phyloP scores from a whole-genome alignment of 2,888 invertebrate species.

The Iselma pallidipennis region DNA sequence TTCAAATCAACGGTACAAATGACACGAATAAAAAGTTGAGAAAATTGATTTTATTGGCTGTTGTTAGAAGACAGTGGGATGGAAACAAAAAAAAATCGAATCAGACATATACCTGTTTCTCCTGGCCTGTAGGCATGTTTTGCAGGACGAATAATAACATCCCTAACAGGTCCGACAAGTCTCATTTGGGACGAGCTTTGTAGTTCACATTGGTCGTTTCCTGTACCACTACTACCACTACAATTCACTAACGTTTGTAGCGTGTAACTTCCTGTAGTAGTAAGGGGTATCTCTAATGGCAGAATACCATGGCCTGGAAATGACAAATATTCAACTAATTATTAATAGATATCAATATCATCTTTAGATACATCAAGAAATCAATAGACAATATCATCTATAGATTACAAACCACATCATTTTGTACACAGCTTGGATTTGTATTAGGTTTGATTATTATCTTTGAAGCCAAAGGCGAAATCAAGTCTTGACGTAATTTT shows the following conservation, averaged over 20 bases:
- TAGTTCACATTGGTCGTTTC: slow-evolving; percentile 59
- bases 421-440: too few relatives aligned
- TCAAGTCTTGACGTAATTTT: neutral
- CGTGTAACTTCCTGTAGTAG: slow-evolving; percentile 63
- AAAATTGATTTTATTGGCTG: slow-evolving; percentile 16
- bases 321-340: slow-evolving; percentile 21
- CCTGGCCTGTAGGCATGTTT: slow-evolving; percentile 66
- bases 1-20: too few relatives aligned
- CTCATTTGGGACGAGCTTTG: slow-evolving; percentile 65
- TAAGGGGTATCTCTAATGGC: slow-evolving; percentile 63
- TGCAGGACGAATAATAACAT: slow-evolving; percentile 67
- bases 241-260: slow-evolving; percentile 67
- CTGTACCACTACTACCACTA: slow-evolving; percentile 42
- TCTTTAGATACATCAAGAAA: too few relatives aligned
- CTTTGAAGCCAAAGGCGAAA: neutral
- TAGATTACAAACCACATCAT: too few relatives aligned
- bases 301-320: slow-evolving; percentile 67
- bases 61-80: neutral
- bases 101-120: slow-evolving; percentile 59
- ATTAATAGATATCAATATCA: too few relatives aligned
- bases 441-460: too few relatives aligned
- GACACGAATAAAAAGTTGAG: slow-evolving; percentile 15
- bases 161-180: slow-evolving; percentile 66
- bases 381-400: too few relatives aligned
- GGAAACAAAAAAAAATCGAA: too few relatives aligned